Evolutionary conservation across 1,140 invertebrate genomes (phyloP).

Genomic region (Bombus ignitus): DNA sequence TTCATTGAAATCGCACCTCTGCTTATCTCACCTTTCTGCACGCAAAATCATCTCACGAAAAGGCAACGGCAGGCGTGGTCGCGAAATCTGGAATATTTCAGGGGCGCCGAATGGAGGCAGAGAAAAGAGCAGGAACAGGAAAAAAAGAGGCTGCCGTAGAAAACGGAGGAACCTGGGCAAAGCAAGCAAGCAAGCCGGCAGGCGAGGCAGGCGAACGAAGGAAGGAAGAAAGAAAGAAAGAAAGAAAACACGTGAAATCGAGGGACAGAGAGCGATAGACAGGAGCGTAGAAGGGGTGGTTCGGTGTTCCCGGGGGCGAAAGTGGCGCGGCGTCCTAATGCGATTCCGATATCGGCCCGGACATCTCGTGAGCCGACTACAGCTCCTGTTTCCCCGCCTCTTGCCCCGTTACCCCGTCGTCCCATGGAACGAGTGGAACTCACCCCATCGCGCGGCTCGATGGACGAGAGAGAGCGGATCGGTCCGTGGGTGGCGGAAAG

Average conservation of each 20-base stretch:
- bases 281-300: constrained; percentile 46
- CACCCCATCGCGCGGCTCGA: constrained; percentile 39
- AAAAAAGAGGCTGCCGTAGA: constrained; percentile 30
- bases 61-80: constrained; percentile 63
- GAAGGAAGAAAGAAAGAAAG: neutral
- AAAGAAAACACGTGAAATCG: neutral
- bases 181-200: neutral
- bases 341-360: constrained; percentile 75
- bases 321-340: constrained; percentile 72
- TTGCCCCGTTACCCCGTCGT: constrained; percentile 13
- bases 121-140: constrained; percentile 48
- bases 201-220: neutral
- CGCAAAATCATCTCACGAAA: neutral
- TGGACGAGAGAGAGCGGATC: constrained; percentile 48
- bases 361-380: constrained; percentile 72
- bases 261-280: neutral
- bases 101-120: constrained; percentile 45
- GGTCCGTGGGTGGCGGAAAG: constrained; percentile 52
- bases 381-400: constrained; percentile 59
- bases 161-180: neutral
- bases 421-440: constrained; percentile 47
- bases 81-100: constrained; percentile 62
- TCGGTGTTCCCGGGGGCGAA: constrained; percentile 67
- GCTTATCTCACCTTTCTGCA: neutral
- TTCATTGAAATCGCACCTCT: neutral